Base-by-base conservation (phyloP, 2,797 vertebrate genomes). In the Smutsia temminckii region DNA sequence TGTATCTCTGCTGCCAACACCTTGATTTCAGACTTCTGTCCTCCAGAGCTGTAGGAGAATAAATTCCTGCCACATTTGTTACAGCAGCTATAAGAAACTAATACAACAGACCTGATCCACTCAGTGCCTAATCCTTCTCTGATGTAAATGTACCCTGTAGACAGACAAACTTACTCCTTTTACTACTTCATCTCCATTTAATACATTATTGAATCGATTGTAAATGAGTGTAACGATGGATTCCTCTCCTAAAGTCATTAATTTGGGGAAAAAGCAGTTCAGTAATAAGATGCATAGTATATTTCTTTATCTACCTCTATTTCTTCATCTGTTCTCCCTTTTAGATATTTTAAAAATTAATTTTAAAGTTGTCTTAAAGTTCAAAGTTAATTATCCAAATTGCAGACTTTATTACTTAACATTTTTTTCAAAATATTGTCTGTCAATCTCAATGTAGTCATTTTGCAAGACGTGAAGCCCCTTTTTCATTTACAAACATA, bases 361-460 rank as follows among this genome's bases (percentile, higher is more conserved):
- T 72, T 88, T 92, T 53, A 71, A 92, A 66, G 57, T 93, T 85
- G 80, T 29, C 34, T 88, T 85, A 53, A 92, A 83, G 14, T 68
- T 91, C 51, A 78, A 77, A 95, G 42, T 87, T 93, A 83, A 71
- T 63, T 92, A 20, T 71, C 34, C 4, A 66, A 77, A 59, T 74
- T 27, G 53, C 2, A 63, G 55, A 53, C 25, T n/a, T 90, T 51
- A 51, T 55, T 21, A 63, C 77, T 63, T 80, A 79, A 29, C 9
- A 11, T 51, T 53, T 84, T 64, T 93, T 86, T 37, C 2, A 42
- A 91, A 92, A 74, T 16, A 72, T n/a, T 0, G 5, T 69, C 96
- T 95, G 85, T 84, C 93, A 49, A 94, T 97, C 94, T 96, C 53
- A 20, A 68, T 23, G 78, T 72, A 97, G 37, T 9, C 64, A 81